Conservation (phyloP, 2,113 vertebrate species). For the Onychostoma macrolepis region DNA sequence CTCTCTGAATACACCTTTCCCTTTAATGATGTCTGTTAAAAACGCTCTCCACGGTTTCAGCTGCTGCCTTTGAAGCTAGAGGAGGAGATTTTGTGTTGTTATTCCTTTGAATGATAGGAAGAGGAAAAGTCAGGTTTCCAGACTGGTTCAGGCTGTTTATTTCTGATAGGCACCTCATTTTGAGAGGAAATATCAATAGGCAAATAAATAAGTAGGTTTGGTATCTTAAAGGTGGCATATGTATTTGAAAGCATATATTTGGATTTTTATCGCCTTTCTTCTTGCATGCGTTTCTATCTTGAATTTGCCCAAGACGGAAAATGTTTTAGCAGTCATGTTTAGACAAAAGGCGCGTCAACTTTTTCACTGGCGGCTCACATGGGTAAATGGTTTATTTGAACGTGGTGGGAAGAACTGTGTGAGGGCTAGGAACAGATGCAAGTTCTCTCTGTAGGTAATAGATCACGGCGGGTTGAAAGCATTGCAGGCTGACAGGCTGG, state of each 20-base stretch:
- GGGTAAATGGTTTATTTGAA: constrained; percentile 50
- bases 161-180: constrained; percentile 24
- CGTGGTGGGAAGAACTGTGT: constrained; percentile 55
- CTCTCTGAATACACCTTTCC: constrained; percentile 47
- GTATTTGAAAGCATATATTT: background rate
- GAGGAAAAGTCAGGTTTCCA: constrained; percentile 36
- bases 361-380: constrained; percentile 32
- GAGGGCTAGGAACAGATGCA: constrained; percentile 60
- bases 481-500: constrained; percentile 68
- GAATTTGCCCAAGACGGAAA: constrained; percentile 22
- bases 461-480: constrained; percentile 70
- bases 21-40: constrained; percentile 58
- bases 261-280: background rate
- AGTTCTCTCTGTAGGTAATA: constrained; percentile 62
- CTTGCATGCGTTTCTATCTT: background rate
- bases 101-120: constrained; percentile 43
- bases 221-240: background rate
- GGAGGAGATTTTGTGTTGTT: constrained; percentile 48
- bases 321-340: constrained; percentile 33
- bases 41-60: constrained; percentile 51
- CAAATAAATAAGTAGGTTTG: background rate
- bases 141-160: constrained; percentile 19
- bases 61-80: constrained; percentile 56
- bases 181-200: constrained; percentile 13
- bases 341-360: constrained; percentile 42